These are phyloP conservation scores for Oncorhynchus keta DNA, from an alignment of 2,113 vertebrate species.

Conservation along the genomic window DNA sequence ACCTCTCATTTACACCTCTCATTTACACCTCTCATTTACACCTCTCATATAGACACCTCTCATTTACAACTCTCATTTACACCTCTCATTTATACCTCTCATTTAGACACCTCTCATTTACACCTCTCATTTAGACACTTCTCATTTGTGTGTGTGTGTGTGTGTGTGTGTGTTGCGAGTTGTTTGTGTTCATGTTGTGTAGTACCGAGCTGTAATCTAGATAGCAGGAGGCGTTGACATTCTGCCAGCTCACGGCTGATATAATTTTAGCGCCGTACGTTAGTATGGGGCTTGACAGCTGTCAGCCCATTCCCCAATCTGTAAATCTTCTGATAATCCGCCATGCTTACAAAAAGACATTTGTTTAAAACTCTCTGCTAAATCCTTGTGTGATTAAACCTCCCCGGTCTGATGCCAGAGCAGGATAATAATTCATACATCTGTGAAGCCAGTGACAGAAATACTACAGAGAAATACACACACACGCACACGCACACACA, in stretches of 20 bases:
- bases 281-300: constrained; percentile 71
- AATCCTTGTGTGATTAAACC: constrained; percentile 75
- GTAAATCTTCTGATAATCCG: constrained; percentile 77
- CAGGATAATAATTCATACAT: constrained; percentile 59
- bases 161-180: constrained; percentile 24
- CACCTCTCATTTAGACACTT: too few species aligned
- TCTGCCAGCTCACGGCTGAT: constrained; percentile 61
- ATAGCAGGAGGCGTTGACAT: constrained; percentile 60
- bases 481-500: constrained; percentile 32
- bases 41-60: too few species aligned
- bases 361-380: constrained; percentile 66
- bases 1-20: too few species aligned
- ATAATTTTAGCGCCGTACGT: constrained; percentile 66
- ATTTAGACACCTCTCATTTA: too few species aligned
- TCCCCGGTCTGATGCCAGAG: constrained; percentile 51
- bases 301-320: constrained; percentile 72
- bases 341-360: constrained; percentile 69
- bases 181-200: constrained; percentile 40
- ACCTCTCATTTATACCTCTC: too few species aligned
- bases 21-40: too few species aligned
- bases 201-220: constrained; percentile 68
- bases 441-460: constrained; percentile 26
- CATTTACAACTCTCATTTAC: too few species aligned
- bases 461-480: constrained; percentile 17
- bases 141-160: background rate